These are phyloP conservation scores for Drosophila jambulina DNA, from an alignment of 1,140 invertebrate species.

Conservation along the genomic window DNA sequence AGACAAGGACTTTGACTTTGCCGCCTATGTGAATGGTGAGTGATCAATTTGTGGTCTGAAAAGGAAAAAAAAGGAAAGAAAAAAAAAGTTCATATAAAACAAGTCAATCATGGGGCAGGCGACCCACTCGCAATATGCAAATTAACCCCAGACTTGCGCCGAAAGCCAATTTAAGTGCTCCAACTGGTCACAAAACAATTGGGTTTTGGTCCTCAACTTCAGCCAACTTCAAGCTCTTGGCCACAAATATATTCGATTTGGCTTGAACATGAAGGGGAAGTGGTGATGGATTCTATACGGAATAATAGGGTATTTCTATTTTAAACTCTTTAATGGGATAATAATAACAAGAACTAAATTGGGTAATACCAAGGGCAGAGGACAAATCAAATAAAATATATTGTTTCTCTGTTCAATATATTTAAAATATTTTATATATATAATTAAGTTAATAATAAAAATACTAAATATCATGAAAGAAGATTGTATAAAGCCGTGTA, in stretches of 20 bases:
- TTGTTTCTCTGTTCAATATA: background rate
- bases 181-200: conserved; percentile 31
- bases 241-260: conserved; percentile 10
- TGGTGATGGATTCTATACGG: background rate
- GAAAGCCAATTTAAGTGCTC: conserved; percentile 27
- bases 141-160: conserved; percentile 14
- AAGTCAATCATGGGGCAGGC: conserved; percentile 10
- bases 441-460: too few species aligned
- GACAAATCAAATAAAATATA: background rate
- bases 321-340: background rate
- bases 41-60: background rate
- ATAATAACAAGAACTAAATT: background rate
- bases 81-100: background rate
- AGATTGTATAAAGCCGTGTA: too few species aligned
- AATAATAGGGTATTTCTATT: background rate
- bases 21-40: conserved; percentile 67
- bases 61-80: too few species aligned
- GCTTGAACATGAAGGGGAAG: background rate
- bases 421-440: background rate
- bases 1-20: conserved; percentile 55
- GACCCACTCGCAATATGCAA: conserved; percentile 18
- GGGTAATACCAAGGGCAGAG: background rate
- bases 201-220: conserved; percentile 1
- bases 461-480: too few species aligned
- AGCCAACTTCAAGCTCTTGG: background rate